These are phyloP conservation scores for Notechis scutatus DNA, from an alignment of 2,113 vertebrate genomes.

Conservation along the genomic window DNA sequence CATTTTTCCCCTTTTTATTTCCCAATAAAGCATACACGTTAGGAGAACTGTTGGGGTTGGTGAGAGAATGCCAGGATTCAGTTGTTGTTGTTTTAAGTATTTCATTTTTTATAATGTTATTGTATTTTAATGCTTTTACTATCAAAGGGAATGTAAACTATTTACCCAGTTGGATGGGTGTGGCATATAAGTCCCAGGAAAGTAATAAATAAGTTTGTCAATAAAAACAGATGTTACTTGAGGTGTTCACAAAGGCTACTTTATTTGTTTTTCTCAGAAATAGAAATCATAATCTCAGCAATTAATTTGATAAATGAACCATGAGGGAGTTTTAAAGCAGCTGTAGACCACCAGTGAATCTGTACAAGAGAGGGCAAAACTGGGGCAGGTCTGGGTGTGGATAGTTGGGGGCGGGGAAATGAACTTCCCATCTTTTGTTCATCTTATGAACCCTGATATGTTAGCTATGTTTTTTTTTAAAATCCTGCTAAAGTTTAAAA, in stretches of 20 bases:
- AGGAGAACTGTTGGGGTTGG: not conserved
- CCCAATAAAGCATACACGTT: not conserved
- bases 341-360: not conserved
- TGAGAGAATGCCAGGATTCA: not conserved
- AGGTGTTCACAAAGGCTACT: not conserved
- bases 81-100: not conserved
- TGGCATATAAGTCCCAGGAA: not conserved
- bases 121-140: not conserved
- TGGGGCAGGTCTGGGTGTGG: not conserved
- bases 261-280: not conserved
- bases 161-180: not conserved
- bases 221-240: not conserved
- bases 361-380: not conserved
- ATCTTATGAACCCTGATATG: not conserved
- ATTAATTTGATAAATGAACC: not conserved
- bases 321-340: not conserved
- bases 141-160: not conserved
- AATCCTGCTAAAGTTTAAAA: accelerated
- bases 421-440: not conserved
- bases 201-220: not conserved
- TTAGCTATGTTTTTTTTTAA: accelerated
- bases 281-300: not conserved
- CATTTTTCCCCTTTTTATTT: not conserved
- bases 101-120: not conserved
- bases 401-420: not conserved